Percentiles rank a stretch among this genome's conserved stretches.
These are phyloP conservation scores for Sarcophaga subvicina DNA, from an alignment of 2,888 invertebrate species.

Conservation along the genomic window DNA sequence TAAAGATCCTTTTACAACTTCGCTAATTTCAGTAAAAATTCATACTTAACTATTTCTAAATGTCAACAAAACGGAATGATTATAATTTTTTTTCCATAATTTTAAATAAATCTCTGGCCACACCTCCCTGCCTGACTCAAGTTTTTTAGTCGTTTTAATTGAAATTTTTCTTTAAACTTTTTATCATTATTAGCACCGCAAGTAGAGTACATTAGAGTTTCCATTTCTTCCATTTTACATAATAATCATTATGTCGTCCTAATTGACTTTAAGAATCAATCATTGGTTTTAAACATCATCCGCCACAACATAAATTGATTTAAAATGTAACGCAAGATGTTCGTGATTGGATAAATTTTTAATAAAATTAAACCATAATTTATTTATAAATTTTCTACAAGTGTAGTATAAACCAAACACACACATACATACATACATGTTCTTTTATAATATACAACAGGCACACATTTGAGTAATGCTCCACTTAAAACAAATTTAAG, in stretches of 20 bases:
- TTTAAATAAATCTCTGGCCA: too few relatives aligned
- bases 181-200: too few relatives aligned
- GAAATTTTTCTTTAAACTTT: too few relatives aligned
- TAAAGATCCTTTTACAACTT: too few relatives aligned
- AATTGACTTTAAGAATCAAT: constrained; percentile 45
- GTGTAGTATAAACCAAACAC: constrained; percentile 44
- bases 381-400: constrained; percentile 39
- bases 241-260: background rate
- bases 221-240: too few relatives aligned
- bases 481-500: constrained; percentile 68
- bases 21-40: too few relatives aligned
- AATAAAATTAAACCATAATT: constrained; percentile 47
- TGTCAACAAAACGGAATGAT: too few relatives aligned
- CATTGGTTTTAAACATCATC: constrained; percentile 35
- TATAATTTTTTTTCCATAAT: too few relatives aligned
- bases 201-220: too few relatives aligned
- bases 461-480: constrained; percentile 48
- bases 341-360: constrained; percentile 51
- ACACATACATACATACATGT: background rate
- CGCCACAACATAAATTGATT: constrained; percentile 44
- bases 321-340: constrained; percentile 42
- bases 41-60: too few relatives aligned
- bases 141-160: too few relatives aligned
- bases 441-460: background rate
- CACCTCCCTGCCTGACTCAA: too few relatives aligned